Evolutionary conservation across 2,888 invertebrate species (phyloP).

Genomic region (Peribatodes rhomboidaria): DNA sequence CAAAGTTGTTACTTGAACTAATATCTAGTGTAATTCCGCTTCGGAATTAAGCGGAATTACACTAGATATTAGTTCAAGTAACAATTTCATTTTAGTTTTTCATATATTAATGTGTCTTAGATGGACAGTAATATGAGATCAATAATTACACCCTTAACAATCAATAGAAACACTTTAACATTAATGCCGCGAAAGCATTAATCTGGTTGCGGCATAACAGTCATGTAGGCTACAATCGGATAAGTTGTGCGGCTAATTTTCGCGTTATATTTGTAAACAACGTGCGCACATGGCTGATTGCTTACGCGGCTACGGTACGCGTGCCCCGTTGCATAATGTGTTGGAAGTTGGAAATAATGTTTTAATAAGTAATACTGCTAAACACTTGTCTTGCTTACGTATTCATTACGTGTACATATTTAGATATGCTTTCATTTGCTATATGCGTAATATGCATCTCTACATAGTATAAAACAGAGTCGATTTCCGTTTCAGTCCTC

Average conservation of each 20-base stretch:
- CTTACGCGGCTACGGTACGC: conserved; percentile 58
- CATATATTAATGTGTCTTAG: too few species aligned
- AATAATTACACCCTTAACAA: too few species aligned
- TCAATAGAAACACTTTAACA: too few species aligned
- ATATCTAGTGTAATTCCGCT: too few species aligned
- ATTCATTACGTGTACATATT: conserved; percentile 21
- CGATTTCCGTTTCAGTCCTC: background rate
- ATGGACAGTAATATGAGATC: too few species aligned
- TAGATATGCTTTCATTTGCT: conserved; percentile 22
- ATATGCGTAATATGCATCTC: conserved; percentile 4
- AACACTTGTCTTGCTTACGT: conserved; percentile 13
- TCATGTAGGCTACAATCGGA: conserved; percentile 44
- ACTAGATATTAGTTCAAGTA: too few species aligned
- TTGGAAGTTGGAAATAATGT: conserved; percentile 28
- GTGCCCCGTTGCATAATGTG: conserved; percentile 49
- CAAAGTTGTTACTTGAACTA: too few species aligned
- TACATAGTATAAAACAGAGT: too few species aligned
- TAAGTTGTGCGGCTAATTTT: conserved; percentile 58
- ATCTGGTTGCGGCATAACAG: too few species aligned
- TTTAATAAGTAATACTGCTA: conserved; percentile 15
- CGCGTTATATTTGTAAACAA: conserved; percentile 65
- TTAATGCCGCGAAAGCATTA: too few species aligned
- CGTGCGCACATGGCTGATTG: conserved; percentile 61
- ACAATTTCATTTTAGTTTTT: too few species aligned
- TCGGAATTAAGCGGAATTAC: too few species aligned